A percentile compares a stretch with the other conserved stretches of the same genome.
These are phyloP conservation scores for Pteronotus mesoamericanus DNA, from an alignment of 2,797 vertebrate species.

Conservation along the genomic window DNA sequence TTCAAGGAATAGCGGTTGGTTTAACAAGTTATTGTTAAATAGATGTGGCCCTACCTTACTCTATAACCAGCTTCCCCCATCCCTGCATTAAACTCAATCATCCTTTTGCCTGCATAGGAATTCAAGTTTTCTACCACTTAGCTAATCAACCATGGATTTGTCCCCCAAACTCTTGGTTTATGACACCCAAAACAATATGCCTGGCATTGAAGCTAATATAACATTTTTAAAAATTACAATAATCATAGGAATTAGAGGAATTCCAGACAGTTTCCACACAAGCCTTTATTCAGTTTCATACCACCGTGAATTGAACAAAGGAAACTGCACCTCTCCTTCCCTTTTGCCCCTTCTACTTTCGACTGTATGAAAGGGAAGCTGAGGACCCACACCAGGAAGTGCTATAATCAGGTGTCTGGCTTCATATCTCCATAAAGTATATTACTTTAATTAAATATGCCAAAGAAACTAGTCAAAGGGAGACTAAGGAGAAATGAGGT, in stretches of 20 bases:
- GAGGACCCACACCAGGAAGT: constrained; percentile 38
- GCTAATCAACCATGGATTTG: background rate
- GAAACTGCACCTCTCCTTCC: background rate
- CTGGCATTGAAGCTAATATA: background rate
- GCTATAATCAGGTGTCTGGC: background rate
- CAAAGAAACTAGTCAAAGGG: constrained; percentile 41
- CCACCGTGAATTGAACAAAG: background rate
- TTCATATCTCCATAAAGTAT: constrained; percentile 49
- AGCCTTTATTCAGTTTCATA: background rate
- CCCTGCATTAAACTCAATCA: background rate
- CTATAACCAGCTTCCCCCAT: background rate
- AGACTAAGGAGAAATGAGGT: constrained; percentile 48
- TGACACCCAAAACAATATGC: background rate
- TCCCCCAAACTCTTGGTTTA: background rate
- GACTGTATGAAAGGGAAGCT: background rate
- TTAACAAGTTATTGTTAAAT: background rate
- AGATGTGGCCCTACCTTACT: background rate
- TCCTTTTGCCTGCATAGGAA: background rate
- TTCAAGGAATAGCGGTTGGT: background rate
- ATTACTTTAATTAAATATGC: constrained; percentile 70
- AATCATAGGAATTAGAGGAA: constrained; percentile 4
- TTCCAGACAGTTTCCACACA: background rate
- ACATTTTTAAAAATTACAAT: background rate
- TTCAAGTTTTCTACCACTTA: constrained; percentile 6
- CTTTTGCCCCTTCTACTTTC: background rate